Evolutionary conservation across 2,797 vertebrate genomes (phyloP), one percentile per base, ranked within the genome.

Genomic region (Ispidina lecontei): DNA sequence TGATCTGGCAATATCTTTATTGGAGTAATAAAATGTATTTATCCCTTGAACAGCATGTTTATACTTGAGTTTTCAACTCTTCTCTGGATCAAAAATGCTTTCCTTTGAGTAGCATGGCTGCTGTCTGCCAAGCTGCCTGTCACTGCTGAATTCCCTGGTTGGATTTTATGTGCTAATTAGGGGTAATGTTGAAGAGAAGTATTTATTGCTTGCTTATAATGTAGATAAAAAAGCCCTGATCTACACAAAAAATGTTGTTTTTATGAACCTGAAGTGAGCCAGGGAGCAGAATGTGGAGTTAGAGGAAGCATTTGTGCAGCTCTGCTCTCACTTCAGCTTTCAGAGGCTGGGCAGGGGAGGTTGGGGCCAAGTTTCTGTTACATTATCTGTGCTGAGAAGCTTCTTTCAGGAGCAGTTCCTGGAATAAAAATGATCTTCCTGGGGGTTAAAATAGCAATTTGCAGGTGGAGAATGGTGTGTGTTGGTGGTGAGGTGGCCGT

Each of bases 101-200:
- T 73, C 22, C 28, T 93, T 70, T 87, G 72, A 68, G 52, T 49
- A 60, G 35, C 14, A 8, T 73, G 87, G 70, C 55, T 89, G 71
- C 76, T 92, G 89, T 95, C 94, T 93, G 72, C 75, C 91, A 72
- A 91, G 89, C 84, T 94, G 84, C 84, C 86, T 76, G 47, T 90
- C 67, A 64, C 60, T 67, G 80, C 35, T 83, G 72, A 91, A 71
- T 87, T 67, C 49, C 51, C 25, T 7, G 4, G 12, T 86, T 70
- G 67, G 73, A 51, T 87, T 82, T 37, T n/a, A 10, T 14, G 26
- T 77, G 51, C 82, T 83, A 67, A 89, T 87, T 87, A 63, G 52
- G n/a, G 46, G 18, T 85, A 44, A 56, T 39, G 33, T 49, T 56
- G 58, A 73, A 52, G 51, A 74, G 39, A 65, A 44, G 8, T 55